Conservation (phyloP, 2,113 vertebrate genomes). For the Empidonax traillii region DNA sequence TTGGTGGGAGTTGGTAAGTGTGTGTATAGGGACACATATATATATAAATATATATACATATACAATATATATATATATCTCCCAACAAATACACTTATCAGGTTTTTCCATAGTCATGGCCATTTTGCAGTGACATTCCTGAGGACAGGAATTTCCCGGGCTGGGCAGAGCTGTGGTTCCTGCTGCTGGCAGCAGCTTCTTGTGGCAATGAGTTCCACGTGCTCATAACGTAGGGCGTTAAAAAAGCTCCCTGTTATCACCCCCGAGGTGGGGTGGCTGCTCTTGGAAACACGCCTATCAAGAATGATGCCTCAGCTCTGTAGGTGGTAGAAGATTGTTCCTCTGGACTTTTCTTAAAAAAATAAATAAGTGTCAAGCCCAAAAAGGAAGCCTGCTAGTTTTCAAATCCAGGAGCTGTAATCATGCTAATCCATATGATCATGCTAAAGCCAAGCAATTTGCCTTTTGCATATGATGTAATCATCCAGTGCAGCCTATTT, state of each 20-base stretch:
- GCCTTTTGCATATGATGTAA: slow-evolving; percentile 38
- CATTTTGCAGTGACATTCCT: not conserved
- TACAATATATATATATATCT: no score
- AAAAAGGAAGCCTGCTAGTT: slow-evolving; percentile 55
- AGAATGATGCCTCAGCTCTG: not conserved
- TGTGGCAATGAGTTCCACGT: not conserved
- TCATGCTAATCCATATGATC: slow-evolving; percentile 47
- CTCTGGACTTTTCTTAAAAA: slow-evolving; percentile 35
- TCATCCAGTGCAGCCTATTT: not conserved
- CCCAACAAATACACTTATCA: no score
- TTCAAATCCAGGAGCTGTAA: slow-evolving; percentile 47
- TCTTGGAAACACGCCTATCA: not conserved
- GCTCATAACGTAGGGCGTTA: not conserved
- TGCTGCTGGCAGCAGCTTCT: not conserved
- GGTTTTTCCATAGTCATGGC: not conserved
- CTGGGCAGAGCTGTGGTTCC: not conserved
- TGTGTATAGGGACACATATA: no score
- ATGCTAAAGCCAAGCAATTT: slow-evolving; percentile 10
- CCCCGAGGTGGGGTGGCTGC: not conserved
- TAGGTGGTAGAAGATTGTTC: slow-evolving; percentile 33
- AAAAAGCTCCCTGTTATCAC: not conserved
- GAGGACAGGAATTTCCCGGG: not conserved
- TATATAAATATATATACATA: no score
- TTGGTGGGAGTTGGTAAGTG: not conserved
- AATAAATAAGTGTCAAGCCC: slow-evolving; percentile 43